These are phyloP conservation scores for Catotricha subobsoleta DNA, from an alignment of 2,888 invertebrate genomes.

Conservation along the genomic window DNA sequence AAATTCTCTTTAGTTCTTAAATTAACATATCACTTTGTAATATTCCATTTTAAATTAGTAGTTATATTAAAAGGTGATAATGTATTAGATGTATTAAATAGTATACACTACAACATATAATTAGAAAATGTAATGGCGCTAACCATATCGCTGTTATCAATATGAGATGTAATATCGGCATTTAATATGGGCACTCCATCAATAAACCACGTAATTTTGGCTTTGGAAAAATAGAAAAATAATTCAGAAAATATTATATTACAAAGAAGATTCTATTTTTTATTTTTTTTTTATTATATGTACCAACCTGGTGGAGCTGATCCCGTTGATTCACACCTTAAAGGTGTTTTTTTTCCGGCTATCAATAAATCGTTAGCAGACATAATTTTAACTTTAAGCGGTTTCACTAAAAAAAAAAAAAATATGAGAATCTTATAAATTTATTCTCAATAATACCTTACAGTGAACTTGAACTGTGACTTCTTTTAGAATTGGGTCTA, in stretches of 20 bases:
- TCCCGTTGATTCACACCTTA: slow-evolving; percentile 64
- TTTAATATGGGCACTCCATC: slow-evolving; percentile 47
- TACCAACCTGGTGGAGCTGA: slow-evolving; percentile 46
- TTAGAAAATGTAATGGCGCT: neutral
- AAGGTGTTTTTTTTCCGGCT: slow-evolving; percentile 53
- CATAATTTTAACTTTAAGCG: slow-evolving; percentile 54
- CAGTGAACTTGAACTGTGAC: slow-evolving; percentile 57
- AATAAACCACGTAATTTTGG: slow-evolving; percentile 64
- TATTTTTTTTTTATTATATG: neutral
- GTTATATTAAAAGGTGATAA: too few species aligned
- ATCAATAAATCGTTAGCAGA: slow-evolving; percentile 52
- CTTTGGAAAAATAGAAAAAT: slow-evolving; percentile 19
- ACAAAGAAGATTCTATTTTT: neutral
- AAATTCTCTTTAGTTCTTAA: too few species aligned
- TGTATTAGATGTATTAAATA: too few species aligned
- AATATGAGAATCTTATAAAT: neutral
- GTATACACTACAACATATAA: too few species aligned
- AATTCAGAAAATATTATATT: neutral
- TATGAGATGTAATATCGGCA: slow-evolving; percentile 40
- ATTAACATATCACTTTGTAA: too few species aligned
- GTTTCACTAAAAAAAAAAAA: slow-evolving; percentile 42
- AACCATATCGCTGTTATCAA: slow-evolving; percentile 17
- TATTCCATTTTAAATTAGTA: too few species aligned
- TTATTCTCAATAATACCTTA: slow-evolving; percentile 29
- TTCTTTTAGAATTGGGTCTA: slow-evolving; percentile 48